Evolutionary conservation across 2,797 vertebrate genomes (phyloP).

Genomic region (Coregonus sp.): DNA sequence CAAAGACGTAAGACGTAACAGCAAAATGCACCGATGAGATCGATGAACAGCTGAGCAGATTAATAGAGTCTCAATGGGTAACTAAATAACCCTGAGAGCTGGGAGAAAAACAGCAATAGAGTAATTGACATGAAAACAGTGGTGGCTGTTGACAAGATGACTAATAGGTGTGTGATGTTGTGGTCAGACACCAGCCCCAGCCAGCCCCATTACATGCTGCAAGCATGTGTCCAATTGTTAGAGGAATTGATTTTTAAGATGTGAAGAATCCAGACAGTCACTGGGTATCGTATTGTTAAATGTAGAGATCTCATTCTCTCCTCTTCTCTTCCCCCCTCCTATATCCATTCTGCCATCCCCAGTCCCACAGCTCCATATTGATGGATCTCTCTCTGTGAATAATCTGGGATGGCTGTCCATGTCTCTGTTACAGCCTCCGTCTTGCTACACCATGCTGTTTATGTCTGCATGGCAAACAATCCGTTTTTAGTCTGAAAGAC

Average conservation of each 20-base stretch:
- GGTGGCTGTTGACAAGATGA: background rate
- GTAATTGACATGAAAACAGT: constrained; percentile 1
- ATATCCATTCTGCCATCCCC: background rate
- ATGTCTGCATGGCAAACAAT: background rate
- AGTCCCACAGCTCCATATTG: background rate
- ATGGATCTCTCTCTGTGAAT: background rate
- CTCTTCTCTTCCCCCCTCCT: background rate
- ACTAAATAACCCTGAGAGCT: background rate
- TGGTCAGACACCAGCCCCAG: background rate
- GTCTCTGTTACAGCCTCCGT: background rate
- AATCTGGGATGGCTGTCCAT: background rate
- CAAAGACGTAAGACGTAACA: constrained; percentile 6
- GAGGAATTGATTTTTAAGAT: constrained; percentile 1
- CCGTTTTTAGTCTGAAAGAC: background rate
- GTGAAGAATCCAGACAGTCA: background rate
- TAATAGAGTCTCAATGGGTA: background rate
- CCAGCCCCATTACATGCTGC: background rate
- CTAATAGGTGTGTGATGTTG: constrained; percentile 5
- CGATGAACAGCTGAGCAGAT: constrained; percentile 8
- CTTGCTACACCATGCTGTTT: background rate
- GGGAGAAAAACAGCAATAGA: background rate
- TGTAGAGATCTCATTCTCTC: background rate
- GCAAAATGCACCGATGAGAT: background rate
- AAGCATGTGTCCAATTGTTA: background rate
- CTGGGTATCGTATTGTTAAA: background rate